A percentile compares a stretch with the other conserved stretches of the same genome.
These are phyloP conservation scores for Drosophila subsilvestris DNA, from an alignment of 2,888 invertebrate species.

Conservation along the genomic window DNA sequence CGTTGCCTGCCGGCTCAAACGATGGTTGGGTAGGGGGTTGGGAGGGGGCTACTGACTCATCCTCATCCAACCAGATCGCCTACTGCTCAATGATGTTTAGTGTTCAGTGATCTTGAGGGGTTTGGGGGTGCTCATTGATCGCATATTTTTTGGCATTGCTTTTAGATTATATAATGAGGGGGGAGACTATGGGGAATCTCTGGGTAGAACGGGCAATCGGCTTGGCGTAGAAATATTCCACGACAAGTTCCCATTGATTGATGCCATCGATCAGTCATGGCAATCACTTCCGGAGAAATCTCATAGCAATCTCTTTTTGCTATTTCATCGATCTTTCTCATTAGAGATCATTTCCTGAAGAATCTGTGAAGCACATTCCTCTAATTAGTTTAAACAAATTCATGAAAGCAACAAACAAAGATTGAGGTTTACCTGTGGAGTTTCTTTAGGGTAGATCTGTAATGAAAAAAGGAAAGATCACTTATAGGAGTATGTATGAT, in stretches of 20 bases:
- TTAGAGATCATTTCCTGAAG: conserved; percentile 20
- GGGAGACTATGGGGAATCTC: background rate
- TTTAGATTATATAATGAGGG: background rate
- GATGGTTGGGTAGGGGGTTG: too few relatives aligned
- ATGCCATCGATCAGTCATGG: conserved; percentile 8
- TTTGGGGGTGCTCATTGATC: too few relatives aligned
- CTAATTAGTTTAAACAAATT: conserved; percentile 1
- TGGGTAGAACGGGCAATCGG: background rate
- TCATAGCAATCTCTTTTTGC: conserved; percentile 8
- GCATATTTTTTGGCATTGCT: background rate
- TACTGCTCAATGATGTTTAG: background rate
- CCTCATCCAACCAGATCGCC: background rate
- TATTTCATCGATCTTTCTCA: conserved; percentile 17
- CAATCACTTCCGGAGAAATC: conserved; percentile 37
- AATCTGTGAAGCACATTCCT: conserved; percentile 7
- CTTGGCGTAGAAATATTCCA: background rate
- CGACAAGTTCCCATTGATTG: background rate
- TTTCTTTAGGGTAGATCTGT: background rate
- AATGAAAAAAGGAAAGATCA: background rate
- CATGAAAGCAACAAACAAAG: background rate
- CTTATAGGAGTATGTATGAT: background rate
- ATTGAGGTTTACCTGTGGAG: too few relatives aligned
- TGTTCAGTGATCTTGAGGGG: background rate
- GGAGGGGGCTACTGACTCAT: background rate
- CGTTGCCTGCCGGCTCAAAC: conserved; percentile 1